Conservation (phyloP, 2,113 vertebrate species). For the Crypturellus undulatus region DNA sequence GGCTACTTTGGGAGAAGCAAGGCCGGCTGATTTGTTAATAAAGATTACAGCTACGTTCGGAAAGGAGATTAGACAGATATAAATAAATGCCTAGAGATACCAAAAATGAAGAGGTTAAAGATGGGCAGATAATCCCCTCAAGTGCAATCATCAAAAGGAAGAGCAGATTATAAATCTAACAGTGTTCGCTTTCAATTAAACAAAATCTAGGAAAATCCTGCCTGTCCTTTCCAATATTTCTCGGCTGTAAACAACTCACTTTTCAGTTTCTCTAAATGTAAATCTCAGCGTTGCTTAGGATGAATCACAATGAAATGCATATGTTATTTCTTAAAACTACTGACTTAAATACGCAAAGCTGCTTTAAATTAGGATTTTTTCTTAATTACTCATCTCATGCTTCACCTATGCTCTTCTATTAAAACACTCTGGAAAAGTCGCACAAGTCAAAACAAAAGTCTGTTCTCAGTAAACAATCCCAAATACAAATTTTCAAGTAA, state of each 20-base stretch:
- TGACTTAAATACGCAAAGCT: constrained; percentile 43
- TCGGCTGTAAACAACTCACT: constrained; percentile 46
- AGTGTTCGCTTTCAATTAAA: constrained; percentile 48
- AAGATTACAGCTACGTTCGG: constrained; percentile 66
- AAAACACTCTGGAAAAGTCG: neutral
- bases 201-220: constrained; percentile 34
- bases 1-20: constrained; percentile 69
- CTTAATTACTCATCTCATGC: constrained; percentile 19
- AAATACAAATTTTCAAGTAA: neutral
- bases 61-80: constrained; percentile 63
- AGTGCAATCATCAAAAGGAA: constrained; percentile 61
- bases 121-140: constrained; percentile 63
- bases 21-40: constrained; percentile 70
- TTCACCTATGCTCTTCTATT: constrained; percentile 28
- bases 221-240: constrained; percentile 31
- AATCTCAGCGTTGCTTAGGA: constrained; percentile 34
- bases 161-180: constrained; percentile 42
- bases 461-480: neutral
- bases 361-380: constrained; percentile 35
- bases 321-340: constrained; percentile 5
- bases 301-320: constrained; percentile 32
- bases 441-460: neutral
- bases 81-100: constrained; percentile 56
- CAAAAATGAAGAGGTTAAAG: constrained; percentile 61
- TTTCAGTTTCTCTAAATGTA: constrained; percentile 37